phyloP scores from a whole-genome alignment of 2,113 vertebrate genomes.

The Cebidichthys violaceus region DNA sequence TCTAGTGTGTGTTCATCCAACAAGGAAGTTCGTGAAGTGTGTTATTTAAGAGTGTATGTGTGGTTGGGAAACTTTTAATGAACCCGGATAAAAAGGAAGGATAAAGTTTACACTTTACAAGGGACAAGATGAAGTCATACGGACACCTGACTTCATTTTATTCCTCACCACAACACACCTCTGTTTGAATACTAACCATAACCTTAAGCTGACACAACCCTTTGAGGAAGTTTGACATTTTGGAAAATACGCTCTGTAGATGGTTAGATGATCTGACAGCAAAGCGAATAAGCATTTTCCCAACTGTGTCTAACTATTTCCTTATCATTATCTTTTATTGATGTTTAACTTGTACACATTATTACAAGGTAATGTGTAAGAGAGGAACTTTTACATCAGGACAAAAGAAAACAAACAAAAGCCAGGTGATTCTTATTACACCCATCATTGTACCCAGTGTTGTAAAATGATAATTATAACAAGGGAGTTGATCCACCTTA shows the following conservation, averaged over 20 bases:
- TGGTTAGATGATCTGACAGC: neutral
- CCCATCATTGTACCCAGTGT: neutral
- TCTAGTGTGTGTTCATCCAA: neutral
- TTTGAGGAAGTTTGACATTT: neutral
- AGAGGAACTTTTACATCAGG: neutral
- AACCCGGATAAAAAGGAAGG: constrained; percentile 42
- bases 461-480: neutral
- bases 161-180: constrained; percentile 9
- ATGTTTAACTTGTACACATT: neutral
- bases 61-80: constrained; percentile 56
- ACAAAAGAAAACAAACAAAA: neutral
- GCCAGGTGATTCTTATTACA: neutral
- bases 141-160: constrained; percentile 21
- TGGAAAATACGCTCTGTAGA: neutral
- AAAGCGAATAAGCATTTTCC: neutral
- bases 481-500: neutral
- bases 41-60: constrained; percentile 36
- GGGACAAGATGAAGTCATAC: constrained; percentile 42
- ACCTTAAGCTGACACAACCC: neutral
- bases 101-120: constrained; percentile 49
- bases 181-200: neutral
- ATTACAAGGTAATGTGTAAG: neutral
- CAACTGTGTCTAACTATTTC: neutral
- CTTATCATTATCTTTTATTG: neutral
- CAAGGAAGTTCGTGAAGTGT: constrained; percentile 52